Conservation (phyloP, 2,888 invertebrate genomes). For the Punctoribates punctum region DNA sequence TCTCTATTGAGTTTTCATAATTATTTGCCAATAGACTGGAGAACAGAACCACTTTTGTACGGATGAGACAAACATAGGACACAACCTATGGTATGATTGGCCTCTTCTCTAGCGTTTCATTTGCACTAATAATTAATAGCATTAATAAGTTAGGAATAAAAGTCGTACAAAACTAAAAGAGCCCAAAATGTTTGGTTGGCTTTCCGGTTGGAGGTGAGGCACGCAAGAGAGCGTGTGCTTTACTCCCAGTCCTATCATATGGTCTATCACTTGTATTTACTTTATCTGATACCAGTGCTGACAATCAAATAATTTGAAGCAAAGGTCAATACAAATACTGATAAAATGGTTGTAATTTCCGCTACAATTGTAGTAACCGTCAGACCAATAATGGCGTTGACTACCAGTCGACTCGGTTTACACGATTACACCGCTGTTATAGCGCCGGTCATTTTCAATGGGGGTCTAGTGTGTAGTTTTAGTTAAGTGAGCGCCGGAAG, state of each 20-base stretch:
- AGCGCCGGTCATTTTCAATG: slow-evolving; percentile 1
- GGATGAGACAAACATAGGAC: neutral
- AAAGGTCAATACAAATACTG: slow-evolving; percentile 33
- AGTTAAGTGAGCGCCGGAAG: slow-evolving; percentile 17
- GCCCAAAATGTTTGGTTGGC: slow-evolving; percentile 18
- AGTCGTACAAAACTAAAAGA: slow-evolving; percentile 28
- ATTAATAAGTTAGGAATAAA: slow-evolving; percentile 17
- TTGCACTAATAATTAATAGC: slow-evolving; percentile 30
- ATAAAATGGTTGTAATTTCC: slow-evolving; percentile 38
- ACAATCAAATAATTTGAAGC: slow-evolving; percentile 14
- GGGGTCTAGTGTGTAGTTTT: slow-evolving; percentile 1
- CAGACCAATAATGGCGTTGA: slow-evolving; percentile 7
- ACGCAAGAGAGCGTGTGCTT: slow-evolving; percentile 27
- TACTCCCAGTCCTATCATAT: neutral
- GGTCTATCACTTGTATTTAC: neutral
- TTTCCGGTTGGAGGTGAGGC: slow-evolving; percentile 21
- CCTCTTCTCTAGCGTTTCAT: slow-evolving; percentile 3
- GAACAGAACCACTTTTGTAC: neutral
- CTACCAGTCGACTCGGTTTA: neutral
- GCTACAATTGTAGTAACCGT: slow-evolving; percentile 24
- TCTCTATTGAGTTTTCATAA: slow-evolving; percentile 26
- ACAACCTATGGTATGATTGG: neutral
- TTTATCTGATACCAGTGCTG: slow-evolving; percentile 1
- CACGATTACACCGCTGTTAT: neutral
- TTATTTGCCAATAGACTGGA: neutral